Evolutionary conservation across 2,797 vertebrate genomes (phyloP).

Genomic region (Scolopax rusticola): DNA sequence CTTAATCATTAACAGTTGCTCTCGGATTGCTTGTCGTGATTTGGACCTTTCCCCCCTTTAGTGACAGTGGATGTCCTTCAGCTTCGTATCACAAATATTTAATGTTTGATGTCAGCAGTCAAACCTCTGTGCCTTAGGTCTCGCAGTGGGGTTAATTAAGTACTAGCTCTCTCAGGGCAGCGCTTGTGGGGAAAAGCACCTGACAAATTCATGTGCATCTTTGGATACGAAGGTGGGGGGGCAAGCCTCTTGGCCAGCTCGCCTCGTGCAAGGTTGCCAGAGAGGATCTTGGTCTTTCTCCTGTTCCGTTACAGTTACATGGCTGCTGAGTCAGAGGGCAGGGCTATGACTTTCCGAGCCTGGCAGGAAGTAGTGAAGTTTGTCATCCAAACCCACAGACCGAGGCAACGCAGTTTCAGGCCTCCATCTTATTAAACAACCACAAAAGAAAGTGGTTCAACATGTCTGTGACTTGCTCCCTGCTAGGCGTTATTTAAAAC

Average conservation of each 20-base stretch:
- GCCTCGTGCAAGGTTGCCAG: background rate
- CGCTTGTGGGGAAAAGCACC: rapidly evolving
- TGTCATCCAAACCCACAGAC: background rate
- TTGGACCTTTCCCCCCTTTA: conserved; percentile 31
- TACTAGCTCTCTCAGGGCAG: rapidly evolving
- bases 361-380: conserved; percentile 45
- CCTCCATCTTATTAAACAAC: background rate
- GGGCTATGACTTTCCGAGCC: background rate
- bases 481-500: background rate
- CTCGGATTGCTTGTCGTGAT: background rate
- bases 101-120: background rate
- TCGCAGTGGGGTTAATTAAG: background rate
- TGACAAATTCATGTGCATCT: rapidly evolving
- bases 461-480: background rate
- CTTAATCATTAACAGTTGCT: conserved; percentile 38
- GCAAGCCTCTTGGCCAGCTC: rapidly evolving
- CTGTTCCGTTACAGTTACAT: conserved; percentile 29
- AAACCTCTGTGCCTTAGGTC: no score
- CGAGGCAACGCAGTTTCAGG: background rate
- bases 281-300: background rate
- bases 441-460: background rate
- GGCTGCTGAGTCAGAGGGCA: conserved; percentile 65
- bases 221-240: background rate
- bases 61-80: background rate
- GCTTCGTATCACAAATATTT: conserved; percentile 14